Evolutionary conservation across 2,888 invertebrate genomes (phyloP), one percentile per base, ranked within the genome.

Genomic region (Palloptera scutellata): DNA sequence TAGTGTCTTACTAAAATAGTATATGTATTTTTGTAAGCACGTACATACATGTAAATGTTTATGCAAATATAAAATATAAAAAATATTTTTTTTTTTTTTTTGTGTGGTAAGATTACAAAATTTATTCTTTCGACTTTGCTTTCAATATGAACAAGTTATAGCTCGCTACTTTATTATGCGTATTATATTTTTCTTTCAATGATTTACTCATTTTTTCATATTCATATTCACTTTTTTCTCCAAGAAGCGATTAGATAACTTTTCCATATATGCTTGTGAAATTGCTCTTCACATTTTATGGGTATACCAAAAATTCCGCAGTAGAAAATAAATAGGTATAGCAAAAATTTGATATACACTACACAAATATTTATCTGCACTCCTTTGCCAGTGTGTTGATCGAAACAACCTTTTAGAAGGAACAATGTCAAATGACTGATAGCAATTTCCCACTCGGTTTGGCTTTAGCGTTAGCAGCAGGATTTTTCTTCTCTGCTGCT

Each of bases 391-490:
- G 64, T 53, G 53, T 51, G 41, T n/a, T 20, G 19, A 40, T 51
- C 60, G 63, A 68, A 77, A 80, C 82, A 81, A 81, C 82, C 81
- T 81, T 82, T 77, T 76, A 72, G 76, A 76, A 78, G 81, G 77
- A 82, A 77, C 81, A 82, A 80, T 78, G 82, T 79, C 82, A 79
- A 82, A 78, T 79, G 79, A 81, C 81, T 81, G 79, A 76, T 70
- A 69, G 57, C 48, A 62, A 64, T 74, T 66, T 72, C 71, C 70
- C 55, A 70, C 69, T 70, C 70, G 63, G 55, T 61, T 52, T 54
- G 68, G 60, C 68, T 64, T 68, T 65, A 64, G 53, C 66, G 45
- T 66, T 62, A 64, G 67, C 71, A 63, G 67, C 53, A 57, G 30
- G 20, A 66, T 64, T 53, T 53, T 61, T 58, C 64, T 71, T 68